Evolutionary conservation across 2,797 vertebrate species (phyloP), one percentile per base, ranked within the genome.

Genomic region (Peromyscus nudipes): DNA sequence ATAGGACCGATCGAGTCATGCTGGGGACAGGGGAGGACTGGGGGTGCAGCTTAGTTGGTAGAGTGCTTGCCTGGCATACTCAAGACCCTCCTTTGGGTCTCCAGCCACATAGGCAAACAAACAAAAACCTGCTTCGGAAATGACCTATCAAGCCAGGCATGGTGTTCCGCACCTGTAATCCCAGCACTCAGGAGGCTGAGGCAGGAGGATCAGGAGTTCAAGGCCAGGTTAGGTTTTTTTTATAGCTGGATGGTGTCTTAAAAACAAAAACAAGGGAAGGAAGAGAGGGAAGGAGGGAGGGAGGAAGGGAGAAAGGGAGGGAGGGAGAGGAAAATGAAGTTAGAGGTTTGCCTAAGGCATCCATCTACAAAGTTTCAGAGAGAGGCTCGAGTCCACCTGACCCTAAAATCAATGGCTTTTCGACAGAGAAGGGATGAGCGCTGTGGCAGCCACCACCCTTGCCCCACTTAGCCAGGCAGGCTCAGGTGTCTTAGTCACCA

Each of bases 321-420:
- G 25, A 55, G 21, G 3, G 52, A 17, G 80, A 27, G 16, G 49
- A 85, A 84, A 89, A 82, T 64, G 23, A 89, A 92, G 21, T 82
- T 57, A 16, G 64, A 79, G 77, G 92, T 64, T 84, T 88, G 52
- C 19, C 71, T 31, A 52, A 85, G n/a, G n/a, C n/a, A n/a, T n/a
- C n/a, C 17, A 64, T 55, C 76, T 86, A 86, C 60, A 43, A 94
- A 37, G 62, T 92, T 90, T 77, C 92, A 84, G 86, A 88, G 62
- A 82, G 71, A 69, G 34, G 43, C 5, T 6, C 14, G 49, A 89
- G 34, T 16, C 25, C n/a, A 27, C 79, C 21, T 49, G 46, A 94
- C 4, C 81, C 88, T 81, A 11, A 75, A 95, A 67, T 27, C n/a
- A 21, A 23, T 52, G 84, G 57, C 17, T 94, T 62, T 4, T 80